These are phyloP conservation scores for Drosophila equinoxialis DNA, from an alignment of 1,140 invertebrate genomes.

Conservation along the genomic window DNA sequence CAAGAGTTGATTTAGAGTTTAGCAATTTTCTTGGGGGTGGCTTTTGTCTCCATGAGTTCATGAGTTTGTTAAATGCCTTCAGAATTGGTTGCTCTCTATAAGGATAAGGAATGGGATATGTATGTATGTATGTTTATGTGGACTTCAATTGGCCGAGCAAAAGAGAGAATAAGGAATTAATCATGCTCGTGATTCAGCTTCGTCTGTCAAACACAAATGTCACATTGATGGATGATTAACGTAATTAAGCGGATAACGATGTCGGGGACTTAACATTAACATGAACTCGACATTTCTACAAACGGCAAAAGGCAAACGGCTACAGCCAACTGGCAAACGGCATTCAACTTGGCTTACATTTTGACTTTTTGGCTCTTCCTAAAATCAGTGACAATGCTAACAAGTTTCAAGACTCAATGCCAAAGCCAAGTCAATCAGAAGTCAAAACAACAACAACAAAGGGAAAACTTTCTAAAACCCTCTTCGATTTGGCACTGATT, in stretches of 20 bases:
- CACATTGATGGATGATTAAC: constrained; percentile 80
- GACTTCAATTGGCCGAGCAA: background rate
- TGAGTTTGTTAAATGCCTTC: background rate
- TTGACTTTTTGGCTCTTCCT: no score
- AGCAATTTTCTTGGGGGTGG: no score
- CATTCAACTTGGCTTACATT: background rate
- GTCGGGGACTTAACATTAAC: constrained; percentile 41
- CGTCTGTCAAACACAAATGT: constrained; percentile 75
- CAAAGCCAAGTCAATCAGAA: constrained; percentile 2
- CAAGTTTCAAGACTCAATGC: constrained; percentile 57
- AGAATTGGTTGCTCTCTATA: no score
- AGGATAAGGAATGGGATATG: background rate
- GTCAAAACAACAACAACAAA: background rate
- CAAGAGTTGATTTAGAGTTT: no score
- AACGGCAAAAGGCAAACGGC: background rate
- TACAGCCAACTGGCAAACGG: background rate
- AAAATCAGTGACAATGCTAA: constrained; percentile 57
- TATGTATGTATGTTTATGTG: background rate
- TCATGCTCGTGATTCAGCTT: constrained; percentile 73
- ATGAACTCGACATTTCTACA: constrained; percentile 17
- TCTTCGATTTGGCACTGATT: background rate
- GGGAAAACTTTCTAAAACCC: background rate
- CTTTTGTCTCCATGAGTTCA: background rate
- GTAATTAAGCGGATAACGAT: constrained; percentile 75
- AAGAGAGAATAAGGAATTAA: constrained; percentile 46